Conservation (phyloP, 2,113 vertebrate genomes). For the Eubucco bourcierii region DNA sequence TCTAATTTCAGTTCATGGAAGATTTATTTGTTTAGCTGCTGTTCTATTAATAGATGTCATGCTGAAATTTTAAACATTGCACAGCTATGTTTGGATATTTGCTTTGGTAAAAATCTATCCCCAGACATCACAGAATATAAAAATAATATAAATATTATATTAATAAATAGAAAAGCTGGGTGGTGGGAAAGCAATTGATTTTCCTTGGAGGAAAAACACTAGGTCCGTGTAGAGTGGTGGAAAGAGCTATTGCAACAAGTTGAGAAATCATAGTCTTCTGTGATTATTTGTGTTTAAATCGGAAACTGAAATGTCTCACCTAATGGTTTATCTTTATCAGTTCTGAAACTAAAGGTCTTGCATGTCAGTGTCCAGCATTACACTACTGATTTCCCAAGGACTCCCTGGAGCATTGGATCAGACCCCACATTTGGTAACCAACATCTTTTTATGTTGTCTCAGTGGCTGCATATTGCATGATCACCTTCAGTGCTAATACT, state of each 20-base stretch:
- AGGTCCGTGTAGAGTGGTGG: neutral
- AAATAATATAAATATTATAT: neutral
- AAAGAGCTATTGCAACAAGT: neutral
- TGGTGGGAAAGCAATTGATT: neutral
- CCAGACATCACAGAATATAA: neutral
- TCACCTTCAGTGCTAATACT: neutral
- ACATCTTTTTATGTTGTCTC: neutral
- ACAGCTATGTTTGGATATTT: neutral
- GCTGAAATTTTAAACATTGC: conserved; percentile 9
- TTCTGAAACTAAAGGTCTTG: neutral
- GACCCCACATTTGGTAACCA: neutral
- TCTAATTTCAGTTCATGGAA: neutral
- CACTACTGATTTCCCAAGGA: neutral
- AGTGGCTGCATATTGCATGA: neutral
- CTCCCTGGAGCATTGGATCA: neutral
- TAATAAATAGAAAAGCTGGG: neutral
- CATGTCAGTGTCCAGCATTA: neutral
- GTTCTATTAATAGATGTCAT: neutral
- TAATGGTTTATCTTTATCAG: neutral
- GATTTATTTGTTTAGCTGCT: conserved; percentile 2
- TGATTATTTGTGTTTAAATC: neutral
- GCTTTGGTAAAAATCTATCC: neutral
- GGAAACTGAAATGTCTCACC: neutral
- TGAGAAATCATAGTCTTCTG: neutral
- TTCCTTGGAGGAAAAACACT: neutral